These are phyloP conservation scores for Narcine bancroftii DNA, from an alignment of 2,113 vertebrate genomes.

Conservation along the genomic window DNA sequence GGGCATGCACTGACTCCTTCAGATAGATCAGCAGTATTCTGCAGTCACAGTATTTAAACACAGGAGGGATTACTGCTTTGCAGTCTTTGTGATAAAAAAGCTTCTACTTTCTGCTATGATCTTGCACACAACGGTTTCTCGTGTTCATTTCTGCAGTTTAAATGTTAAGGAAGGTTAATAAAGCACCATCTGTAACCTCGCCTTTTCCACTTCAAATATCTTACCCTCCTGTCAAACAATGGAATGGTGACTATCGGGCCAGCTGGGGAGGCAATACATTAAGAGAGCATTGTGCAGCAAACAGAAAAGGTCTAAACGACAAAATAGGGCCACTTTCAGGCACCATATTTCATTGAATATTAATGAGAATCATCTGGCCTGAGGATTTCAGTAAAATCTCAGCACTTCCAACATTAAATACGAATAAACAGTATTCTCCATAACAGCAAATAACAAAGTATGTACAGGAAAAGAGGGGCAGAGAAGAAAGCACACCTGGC, in stretches of 20 bases:
- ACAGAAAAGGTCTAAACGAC: neutral
- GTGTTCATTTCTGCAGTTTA: neutral
- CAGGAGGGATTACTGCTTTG: constrained; percentile 12
- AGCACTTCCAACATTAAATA: neutral
- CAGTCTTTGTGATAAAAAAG: neutral
- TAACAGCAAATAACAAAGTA: too few species aligned
- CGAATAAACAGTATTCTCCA: neutral
- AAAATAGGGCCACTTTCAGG: neutral
- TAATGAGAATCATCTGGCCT: neutral
- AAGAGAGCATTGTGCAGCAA: too few species aligned
- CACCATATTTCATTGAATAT: neutral
- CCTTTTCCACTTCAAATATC: neutral
- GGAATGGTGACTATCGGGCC: neutral
- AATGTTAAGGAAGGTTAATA: neutral
- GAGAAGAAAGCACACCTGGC: neutral
- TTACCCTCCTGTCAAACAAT: neutral
- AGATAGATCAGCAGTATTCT: constrained; percentile 16
- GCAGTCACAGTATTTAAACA: constrained; percentile 25
- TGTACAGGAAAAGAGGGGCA: neutral
- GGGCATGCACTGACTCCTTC: constrained; percentile 20
- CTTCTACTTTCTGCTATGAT: neutral
- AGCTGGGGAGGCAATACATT: neutral
- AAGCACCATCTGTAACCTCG: neutral
- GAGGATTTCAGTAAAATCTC: neutral
- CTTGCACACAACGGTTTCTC: neutral